Base-by-base conservation (phyloP, 2,888 invertebrate genomes). In the Eupithecia tripunctaria region DNA sequence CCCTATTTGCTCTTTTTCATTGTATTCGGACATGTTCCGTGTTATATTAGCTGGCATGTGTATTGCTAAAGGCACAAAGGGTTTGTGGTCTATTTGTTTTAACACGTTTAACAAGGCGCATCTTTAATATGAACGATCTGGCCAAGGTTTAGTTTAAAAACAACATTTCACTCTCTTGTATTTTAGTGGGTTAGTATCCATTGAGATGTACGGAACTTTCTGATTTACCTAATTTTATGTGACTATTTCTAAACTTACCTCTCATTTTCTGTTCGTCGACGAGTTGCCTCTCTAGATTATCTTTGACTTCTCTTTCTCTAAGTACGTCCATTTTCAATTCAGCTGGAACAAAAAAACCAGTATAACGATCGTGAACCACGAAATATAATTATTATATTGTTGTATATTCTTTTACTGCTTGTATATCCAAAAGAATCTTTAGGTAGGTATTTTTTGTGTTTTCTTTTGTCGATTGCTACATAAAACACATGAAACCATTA, bases 261-360 rank as follows among this genome's bases (percentile, higher is more conserved):
- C 98, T 96, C 91, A 97, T 96, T 96, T 98, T 98, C 94, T 98
- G 97, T 93, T 99, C 99, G 88, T 99, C 98, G 82, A 97, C 95
- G 77, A 99, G 96, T 95, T 98, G 98, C 91, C 98, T 96, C 94
- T 99, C 99, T 86, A 99, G 93, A 87, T 97, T 98, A 94, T 98
- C 98, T 94, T 98, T 97, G 76, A 98, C 97, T 95, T 99, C 99
- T 85, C 98, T 95, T 94, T 99, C 99, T 85, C 98, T 96, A 80
- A 98, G 95, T 77, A 99, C 97, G 93, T 99, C 99, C 98, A 98
- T 98, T 95, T 98, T 98, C 83, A 99, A 95, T 95, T 99, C 99
- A 89, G 98, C 99, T 99, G 96, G 71, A 96, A 96, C 89, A 72
- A 72, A 38, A 67, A 60, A 29, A 63, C 21, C 10, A 21, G 25